These are phyloP conservation scores for Xestobium rufovillosum DNA, from an alignment of 2,888 invertebrate genomes.

Conservation along the genomic window DNA sequence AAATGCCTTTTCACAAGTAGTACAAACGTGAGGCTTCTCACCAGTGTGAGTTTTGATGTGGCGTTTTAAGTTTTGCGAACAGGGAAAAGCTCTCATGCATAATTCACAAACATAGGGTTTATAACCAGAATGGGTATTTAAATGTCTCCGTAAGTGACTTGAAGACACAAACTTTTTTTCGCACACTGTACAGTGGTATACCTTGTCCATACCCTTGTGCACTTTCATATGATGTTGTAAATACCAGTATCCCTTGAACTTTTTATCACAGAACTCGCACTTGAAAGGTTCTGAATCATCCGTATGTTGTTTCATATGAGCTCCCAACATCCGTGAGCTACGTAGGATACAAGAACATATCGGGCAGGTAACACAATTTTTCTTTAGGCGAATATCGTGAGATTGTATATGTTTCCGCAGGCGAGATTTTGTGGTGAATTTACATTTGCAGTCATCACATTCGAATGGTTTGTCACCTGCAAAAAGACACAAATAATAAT, in stretches of 20 bases:
- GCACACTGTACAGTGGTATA: conserved; percentile 34
- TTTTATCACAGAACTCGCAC: conserved; percentile 33
- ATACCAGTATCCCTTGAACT: conserved; percentile 29
- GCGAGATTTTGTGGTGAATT: conserved; percentile 35
- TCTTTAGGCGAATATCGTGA: conserved; percentile 28
- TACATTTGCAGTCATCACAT: conserved; percentile 34
- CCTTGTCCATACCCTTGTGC: conserved; percentile 26
- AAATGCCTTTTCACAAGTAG: conserved; percentile 32
- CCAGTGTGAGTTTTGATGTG: conserved; percentile 37
- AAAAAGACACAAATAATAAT: no score
- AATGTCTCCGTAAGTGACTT: conserved; percentile 34
- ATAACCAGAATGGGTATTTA: conserved; percentile 34
- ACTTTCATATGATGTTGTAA: conserved; percentile 30
- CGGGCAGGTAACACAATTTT: conserved; percentile 30
- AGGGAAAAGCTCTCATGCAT: conserved; percentile 34
- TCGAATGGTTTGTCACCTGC: conserved; percentile 33
- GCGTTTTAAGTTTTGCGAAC: conserved; percentile 33
- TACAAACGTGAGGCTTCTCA: conserved; percentile 34
- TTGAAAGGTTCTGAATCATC: conserved; percentile 27
- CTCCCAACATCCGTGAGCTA: conserved; percentile 30
- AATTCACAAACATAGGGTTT: conserved; percentile 33
- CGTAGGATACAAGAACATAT: conserved; percentile 32
- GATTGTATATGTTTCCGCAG: conserved; percentile 34
- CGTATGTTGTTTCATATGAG: conserved; percentile 29
- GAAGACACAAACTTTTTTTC: conserved; percentile 32